phyloP scores from a whole-genome alignment of 2,113 vertebrate species.

The Mesoclemmys tuberculata region DNA sequence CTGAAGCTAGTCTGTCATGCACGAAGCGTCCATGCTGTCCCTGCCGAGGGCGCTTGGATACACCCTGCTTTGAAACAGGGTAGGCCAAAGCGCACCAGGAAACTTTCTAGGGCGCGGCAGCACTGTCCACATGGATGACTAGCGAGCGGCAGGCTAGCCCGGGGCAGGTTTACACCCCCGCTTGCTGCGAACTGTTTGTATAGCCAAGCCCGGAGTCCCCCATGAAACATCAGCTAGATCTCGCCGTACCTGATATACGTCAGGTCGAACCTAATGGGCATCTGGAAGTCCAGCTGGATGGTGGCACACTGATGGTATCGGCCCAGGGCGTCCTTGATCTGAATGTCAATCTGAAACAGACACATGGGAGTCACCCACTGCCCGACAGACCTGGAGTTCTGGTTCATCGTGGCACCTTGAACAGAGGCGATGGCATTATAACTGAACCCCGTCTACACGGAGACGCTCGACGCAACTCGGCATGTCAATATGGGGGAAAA shows the following conservation, averaged over 20 bases:
- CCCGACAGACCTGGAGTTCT: neutral
- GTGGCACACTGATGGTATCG: conserved; percentile 92
- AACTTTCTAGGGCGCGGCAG: neutral
- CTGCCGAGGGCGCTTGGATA: neutral
- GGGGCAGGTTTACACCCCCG: too few species aligned
- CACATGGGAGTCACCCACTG: neutral
- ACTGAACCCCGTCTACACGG: neutral
- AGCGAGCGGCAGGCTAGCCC: neutral
- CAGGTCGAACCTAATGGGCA: conserved; percentile 89
- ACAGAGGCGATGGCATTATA: neutral
- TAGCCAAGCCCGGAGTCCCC: neutral
- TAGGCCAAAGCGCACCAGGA: neutral
- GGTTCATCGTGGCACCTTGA: neutral
- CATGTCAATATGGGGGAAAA: neutral
- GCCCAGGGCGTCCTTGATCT: conserved; percentile 87
- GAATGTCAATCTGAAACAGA: conserved; percentile 88
- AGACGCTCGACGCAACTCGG: neutral
- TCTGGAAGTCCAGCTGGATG: conserved; percentile 94
- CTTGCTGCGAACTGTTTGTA: neutral
- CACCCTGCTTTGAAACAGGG: too few species aligned
- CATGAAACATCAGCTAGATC: neutral
- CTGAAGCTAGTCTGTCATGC: neutral
- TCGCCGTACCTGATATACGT: conserved; percentile 84
- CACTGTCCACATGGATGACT: neutral
- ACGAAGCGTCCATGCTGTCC: neutral